These are phyloP conservation scores for Protosalanx chinensis DNA, from an alignment of 2,797 vertebrate species.

Conservation along the genomic window DNA sequence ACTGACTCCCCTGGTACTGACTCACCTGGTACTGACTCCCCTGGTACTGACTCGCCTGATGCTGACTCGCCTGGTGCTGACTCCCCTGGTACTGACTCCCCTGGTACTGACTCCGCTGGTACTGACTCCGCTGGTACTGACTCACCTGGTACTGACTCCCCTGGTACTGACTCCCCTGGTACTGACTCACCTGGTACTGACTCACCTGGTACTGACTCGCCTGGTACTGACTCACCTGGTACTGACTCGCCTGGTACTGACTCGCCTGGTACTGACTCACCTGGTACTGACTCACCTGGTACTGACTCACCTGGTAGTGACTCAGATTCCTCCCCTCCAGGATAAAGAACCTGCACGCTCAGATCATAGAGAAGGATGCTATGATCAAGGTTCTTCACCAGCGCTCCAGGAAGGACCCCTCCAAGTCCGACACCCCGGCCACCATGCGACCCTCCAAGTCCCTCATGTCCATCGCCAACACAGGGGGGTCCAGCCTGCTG, in stretches of 20 bases:
- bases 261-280: neutral
- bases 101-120: neutral
- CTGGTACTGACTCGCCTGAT: neutral
- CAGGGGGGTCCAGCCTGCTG: constrained; percentile 81
- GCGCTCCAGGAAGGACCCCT: constrained; percentile 90
- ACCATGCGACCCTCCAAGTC: constrained; percentile 97
- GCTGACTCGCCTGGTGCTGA: too few relatives aligned
- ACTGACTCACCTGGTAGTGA: neutral
- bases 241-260: neutral
- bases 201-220: neutral
- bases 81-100: neutral
- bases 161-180: too few relatives aligned
- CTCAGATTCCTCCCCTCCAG: constrained; percentile 55
- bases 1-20: too few relatives aligned
- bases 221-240: too few relatives aligned
- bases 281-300: too few relatives aligned
- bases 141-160: too few relatives aligned
- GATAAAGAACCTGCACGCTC: constrained; percentile 97
- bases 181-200: too few relatives aligned
- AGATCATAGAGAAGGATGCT: constrained; percentile 98
- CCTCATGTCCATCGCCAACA: constrained; percentile 95
- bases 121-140: too few relatives aligned
- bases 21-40: too few relatives aligned
- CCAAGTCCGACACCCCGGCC: constrained; percentile 84
- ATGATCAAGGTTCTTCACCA: constrained; percentile 99